Conservation (phyloP, 53 echinoderm and acorn worm genomes). For the Luidia sarsii region DNA sequence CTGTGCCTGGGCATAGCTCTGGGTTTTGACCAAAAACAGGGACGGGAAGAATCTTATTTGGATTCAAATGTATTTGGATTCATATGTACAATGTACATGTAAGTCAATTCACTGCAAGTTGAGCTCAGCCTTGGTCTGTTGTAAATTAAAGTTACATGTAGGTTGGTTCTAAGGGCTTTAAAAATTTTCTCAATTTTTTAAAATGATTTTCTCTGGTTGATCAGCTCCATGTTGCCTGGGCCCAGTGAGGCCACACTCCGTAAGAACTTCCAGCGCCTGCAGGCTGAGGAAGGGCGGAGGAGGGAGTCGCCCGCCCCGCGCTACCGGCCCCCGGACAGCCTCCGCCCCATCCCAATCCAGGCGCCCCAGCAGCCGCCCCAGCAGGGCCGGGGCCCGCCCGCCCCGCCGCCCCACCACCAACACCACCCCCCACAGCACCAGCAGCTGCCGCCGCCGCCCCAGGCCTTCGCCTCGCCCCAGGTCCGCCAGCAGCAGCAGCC, state of each 20-base stretch:
- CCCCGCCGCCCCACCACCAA: not conserved
- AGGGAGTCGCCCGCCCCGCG: constrained; percentile 69
- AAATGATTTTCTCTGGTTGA: no score
- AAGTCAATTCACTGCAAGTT: no score
- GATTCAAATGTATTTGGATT: no score
- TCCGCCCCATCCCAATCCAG: constrained; percentile 80
- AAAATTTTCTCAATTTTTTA: no score
- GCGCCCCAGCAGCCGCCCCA: constrained; percentile 31
- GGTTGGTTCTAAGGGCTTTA: no score
- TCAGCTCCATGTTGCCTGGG: constrained; percentile 95
- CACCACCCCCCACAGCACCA: constrained; percentile 10
- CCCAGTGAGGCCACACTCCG: constrained; percentile 96
- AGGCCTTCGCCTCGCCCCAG: not conserved
- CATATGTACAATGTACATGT: no score
- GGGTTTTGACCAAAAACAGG: no score
- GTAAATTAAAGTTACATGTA: no score
- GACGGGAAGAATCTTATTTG: no score
- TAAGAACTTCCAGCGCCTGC: constrained; percentile 94
- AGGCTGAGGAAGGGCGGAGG: constrained; percentile 76
- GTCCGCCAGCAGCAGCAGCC: not conserved
- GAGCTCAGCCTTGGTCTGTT: no score
- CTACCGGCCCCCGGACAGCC: constrained; percentile 69
- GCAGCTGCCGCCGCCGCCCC: not conserved
- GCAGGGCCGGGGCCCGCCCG: constrained; percentile 20
- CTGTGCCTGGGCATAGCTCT: no score